These are phyloP conservation scores for Pseudopodoces humilis DNA, from an alignment of 2,113 vertebrate species.

Conservation along the genomic window DNA sequence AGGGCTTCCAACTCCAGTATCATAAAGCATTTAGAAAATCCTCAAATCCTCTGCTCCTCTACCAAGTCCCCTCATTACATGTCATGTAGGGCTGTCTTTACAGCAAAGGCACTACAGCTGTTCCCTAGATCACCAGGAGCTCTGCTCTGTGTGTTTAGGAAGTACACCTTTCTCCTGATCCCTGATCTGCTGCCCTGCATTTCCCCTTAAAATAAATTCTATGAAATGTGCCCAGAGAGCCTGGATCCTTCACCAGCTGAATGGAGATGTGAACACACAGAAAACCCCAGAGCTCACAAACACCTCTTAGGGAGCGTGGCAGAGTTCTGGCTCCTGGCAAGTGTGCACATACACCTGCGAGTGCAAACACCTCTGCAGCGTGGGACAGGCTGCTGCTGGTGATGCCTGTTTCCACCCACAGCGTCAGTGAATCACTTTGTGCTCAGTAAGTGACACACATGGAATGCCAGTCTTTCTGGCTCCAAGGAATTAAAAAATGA, in stretches of 20 bases:
- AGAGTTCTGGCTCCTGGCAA: neutral
- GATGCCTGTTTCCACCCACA: neutral
- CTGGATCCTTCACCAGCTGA: neutral
- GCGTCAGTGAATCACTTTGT: neutral
- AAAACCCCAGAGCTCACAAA: neutral
- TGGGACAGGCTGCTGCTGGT: neutral
- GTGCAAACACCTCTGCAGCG: accelerated
- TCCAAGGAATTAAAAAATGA: neutral
- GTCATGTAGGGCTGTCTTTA: neutral
- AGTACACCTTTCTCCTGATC: neutral
- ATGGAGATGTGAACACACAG: neutral
- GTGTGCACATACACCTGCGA: accelerated
- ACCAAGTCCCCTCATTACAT: neutral
- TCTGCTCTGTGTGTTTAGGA: neutral
- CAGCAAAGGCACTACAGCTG: neutral
- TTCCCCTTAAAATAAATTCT: neutral
- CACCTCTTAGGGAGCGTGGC: accelerated
- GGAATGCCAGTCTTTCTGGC: neutral
- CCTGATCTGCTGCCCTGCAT: neutral
- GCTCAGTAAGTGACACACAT: neutral
- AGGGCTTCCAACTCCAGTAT: neutral
- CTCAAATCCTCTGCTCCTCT: neutral
- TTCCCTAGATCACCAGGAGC: neutral
- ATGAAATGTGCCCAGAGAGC: neutral
- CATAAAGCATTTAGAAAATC: neutral